Percentiles rank a stretch among this genome's conserved stretches.
Conservation (phyloP, 2,888 invertebrate genomes). For the Cephus pygmeus region DNA sequence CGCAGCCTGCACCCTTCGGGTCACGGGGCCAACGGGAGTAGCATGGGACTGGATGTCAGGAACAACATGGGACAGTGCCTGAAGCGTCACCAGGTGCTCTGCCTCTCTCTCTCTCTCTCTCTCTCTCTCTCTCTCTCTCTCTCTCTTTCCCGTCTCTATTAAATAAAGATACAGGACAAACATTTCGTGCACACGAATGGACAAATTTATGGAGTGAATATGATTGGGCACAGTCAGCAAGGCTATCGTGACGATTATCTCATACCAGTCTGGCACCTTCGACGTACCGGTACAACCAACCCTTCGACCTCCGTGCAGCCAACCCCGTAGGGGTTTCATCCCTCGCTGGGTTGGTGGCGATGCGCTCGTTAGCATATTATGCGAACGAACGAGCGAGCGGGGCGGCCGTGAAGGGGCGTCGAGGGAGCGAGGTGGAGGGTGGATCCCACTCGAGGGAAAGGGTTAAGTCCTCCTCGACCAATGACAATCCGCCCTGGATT, state of each 20-base stretch:
- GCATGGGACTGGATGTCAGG: too few relatives aligned
- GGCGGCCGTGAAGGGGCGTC: conserved; percentile 23
- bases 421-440: conserved; percentile 6
- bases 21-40: too few relatives aligned
- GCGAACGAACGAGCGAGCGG: conserved; percentile 30
- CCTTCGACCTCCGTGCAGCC: background rate
- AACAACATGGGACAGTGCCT: too few relatives aligned
- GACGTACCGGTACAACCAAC: background rate
- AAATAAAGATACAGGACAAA: too few relatives aligned
- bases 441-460: conserved; percentile 36
- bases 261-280: too few relatives aligned
- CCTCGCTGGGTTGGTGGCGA: conserved; percentile 37
- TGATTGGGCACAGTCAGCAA: too few relatives aligned
- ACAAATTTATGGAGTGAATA: too few relatives aligned
- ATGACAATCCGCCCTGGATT: conserved; percentile 54
- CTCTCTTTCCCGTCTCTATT: conserved; percentile 6
- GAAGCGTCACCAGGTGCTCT: conserved; percentile 24
- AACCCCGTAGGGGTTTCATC: conserved; percentile 26
- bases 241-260: too few relatives aligned
- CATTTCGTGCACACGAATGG: too few relatives aligned
- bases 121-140: conserved; percentile 4
- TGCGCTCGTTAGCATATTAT: conserved; percentile 62
- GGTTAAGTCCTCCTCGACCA: conserved; percentile 60
- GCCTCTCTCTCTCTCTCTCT: conserved; percentile 19
- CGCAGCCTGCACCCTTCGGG: conserved; percentile 1